Percentiles rank a stretch among this genome's conserved stretches.
Evolutionary conservation across 2,113 vertebrate species (phyloP).

Genomic region (Ploceus nigricollis): DNA sequence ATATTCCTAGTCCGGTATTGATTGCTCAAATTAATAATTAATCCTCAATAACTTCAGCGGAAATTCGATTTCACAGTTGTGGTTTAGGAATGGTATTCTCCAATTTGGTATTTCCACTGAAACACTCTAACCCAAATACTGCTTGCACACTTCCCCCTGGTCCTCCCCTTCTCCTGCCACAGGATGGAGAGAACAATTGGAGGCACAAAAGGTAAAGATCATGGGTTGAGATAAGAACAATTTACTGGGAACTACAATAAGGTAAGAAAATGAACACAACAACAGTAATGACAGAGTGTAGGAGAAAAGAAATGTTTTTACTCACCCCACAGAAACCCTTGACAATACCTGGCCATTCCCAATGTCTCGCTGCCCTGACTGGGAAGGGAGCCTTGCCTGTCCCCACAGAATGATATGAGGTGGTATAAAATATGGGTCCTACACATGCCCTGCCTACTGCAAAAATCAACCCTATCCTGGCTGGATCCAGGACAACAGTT

Average conservation of each 20-base stretch:
- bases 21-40: not conserved
- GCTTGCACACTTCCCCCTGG: not conserved
- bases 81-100: not conserved
- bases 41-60: not conserved
- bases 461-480: not conserved
- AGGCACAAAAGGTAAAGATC: not conserved
- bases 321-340: rapidly evolving
- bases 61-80: not conserved
- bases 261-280: not conserved
- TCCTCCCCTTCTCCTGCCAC: not conserved
- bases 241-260: not conserved
- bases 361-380: rapidly evolving
- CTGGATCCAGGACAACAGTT: too few species aligned
- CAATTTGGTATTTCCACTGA: not conserved
- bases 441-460: not conserved
- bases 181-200: not conserved
- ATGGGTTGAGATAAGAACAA: not conserved
- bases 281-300: not conserved
- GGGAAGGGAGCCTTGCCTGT: rapidly evolving
- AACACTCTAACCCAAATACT: not conserved
- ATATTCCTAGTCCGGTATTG: not conserved
- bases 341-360: not conserved
- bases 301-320: not conserved
- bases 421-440: not conserved
- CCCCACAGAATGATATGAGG: not conserved